Conservation (phyloP, 1,140 invertebrate genomes). For the Brachionus angularis region DNA sequence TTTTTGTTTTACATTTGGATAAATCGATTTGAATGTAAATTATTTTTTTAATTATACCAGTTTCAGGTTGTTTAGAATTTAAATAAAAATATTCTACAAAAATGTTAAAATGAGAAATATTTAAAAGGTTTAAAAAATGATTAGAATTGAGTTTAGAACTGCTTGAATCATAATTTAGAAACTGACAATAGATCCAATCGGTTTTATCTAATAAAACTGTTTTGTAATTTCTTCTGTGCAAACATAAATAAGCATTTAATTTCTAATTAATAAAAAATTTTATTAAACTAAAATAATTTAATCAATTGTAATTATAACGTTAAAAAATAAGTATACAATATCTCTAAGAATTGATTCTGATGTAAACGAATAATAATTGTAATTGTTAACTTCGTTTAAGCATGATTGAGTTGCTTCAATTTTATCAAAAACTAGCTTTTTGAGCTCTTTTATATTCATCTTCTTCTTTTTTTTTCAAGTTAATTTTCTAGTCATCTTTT, state of each 20-base stretch:
- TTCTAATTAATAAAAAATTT: background rate
- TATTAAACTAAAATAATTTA: background rate
- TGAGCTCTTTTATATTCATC: too few species aligned
- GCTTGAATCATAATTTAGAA: background rate
- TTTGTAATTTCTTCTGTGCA: slow-evolving; percentile 38
- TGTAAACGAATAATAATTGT: too few species aligned
- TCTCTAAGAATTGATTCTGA: too few species aligned
- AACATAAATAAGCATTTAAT: slow-evolving; percentile 6
- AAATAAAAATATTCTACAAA: background rate
- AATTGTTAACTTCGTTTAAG: too few species aligned
- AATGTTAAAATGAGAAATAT: background rate
- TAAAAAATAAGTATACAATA: too few species aligned
- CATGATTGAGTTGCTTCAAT: too few species aligned
- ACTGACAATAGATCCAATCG: slow-evolving; percentile 26
- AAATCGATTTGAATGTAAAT: slow-evolving; percentile 23
- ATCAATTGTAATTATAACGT: too few species aligned
- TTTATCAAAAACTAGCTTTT: too few species aligned
- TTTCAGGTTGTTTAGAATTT: background rate
- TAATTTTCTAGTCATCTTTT: too few species aligned
- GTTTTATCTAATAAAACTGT: slow-evolving; percentile 27
- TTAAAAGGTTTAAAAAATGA: slow-evolving; percentile 2
- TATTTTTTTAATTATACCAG: background rate
- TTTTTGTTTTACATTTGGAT: background rate
- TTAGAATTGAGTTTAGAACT: background rate
- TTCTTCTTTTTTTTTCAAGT: too few species aligned